Conservation (phyloP, 1,140 invertebrate genomes). For the Aradophagus sp. region DNA sequence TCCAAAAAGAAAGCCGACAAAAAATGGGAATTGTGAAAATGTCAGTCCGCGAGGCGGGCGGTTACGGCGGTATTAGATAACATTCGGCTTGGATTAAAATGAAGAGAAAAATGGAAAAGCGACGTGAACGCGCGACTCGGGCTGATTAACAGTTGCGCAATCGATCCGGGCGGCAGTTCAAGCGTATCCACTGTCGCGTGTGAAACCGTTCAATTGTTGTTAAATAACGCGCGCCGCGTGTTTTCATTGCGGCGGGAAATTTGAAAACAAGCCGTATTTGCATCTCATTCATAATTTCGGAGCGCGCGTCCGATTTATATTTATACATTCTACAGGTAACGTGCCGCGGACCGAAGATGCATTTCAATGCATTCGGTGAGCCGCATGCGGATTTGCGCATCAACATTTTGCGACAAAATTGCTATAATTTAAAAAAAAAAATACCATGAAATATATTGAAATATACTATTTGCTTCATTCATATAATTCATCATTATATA, state of each 20-base stretch:
- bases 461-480: too few relatives aligned
- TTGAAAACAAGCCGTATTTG: too few relatives aligned
- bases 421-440: too few relatives aligned
- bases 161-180: constrained; percentile 8
- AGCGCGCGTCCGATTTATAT: constrained; percentile 5
- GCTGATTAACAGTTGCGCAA: constrained; percentile 23
- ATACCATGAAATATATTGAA: too few relatives aligned
- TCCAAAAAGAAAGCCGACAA: constrained; percentile 1
- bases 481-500: too few relatives aligned
- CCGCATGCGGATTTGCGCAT: too few relatives aligned
- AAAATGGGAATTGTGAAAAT: too few relatives aligned
- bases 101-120: constrained; percentile 5
- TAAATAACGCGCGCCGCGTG: constrained; percentile 27
- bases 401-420: too few relatives aligned
- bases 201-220: constrained; percentile 28
- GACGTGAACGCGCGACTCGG: constrained; percentile 12
- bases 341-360: constrained; percentile 14
- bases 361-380: constrained; percentile 26
- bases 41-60: background rate
- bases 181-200: constrained; percentile 26
- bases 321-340: constrained; percentile 29
- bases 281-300: constrained; percentile 30
- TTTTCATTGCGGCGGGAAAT: too few relatives aligned
- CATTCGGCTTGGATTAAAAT: constrained; percentile 7
- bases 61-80: constrained; percentile 20